Evolutionary conservation across 2,113 vertebrate species (phyloP), one percentile per base, ranked within the genome.

Genomic region (Paradoxurus hermaphroditus): DNA sequence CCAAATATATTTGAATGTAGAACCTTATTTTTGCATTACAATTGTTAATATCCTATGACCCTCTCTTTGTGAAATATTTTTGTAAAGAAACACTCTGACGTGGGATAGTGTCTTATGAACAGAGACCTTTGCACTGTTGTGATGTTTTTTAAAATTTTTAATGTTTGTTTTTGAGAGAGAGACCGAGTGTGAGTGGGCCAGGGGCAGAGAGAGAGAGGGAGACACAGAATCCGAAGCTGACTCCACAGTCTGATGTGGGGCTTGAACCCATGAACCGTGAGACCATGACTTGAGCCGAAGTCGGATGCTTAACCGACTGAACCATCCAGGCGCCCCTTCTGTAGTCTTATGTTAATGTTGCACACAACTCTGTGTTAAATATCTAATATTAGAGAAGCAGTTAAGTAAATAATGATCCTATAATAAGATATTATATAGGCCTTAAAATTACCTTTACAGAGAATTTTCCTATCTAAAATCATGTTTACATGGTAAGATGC

Each of bases 381-480:
- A 93, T 91, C 31, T 36, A 12, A 12, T 86, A 68, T 46, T 91
- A 91, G 27, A 77, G 21, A 95, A 79, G 44, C 77, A 29, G 4
- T 87, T 86, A 59, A 23, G 56, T 93, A 94, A 94, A 91, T 81
- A 95, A 68, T 51, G 25, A 46, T 94, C 95, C 23, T 75, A 3
- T 85, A 78, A 62, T 19, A 91, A 65, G 41, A 62, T 56, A 49
- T 89, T 62, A 86, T 51, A 15, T 78, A 23, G 14, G 29, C 51
- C 93, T 96, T 90, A 72, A 87, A 93, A 72, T 94, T 75, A 39
- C 78, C 25, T 73, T 73, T 93, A 36, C 62, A 88, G 31, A 94
- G 67, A 90, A 34, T 82, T 59, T 96, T 86, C 34, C 31, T 70
- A 72, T 89, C 34, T 89, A 85, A 95, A 89, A 78, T 96, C 90